Conservation (phyloP, 1,140 invertebrate genomes). For the Asobara japonica region DNA sequence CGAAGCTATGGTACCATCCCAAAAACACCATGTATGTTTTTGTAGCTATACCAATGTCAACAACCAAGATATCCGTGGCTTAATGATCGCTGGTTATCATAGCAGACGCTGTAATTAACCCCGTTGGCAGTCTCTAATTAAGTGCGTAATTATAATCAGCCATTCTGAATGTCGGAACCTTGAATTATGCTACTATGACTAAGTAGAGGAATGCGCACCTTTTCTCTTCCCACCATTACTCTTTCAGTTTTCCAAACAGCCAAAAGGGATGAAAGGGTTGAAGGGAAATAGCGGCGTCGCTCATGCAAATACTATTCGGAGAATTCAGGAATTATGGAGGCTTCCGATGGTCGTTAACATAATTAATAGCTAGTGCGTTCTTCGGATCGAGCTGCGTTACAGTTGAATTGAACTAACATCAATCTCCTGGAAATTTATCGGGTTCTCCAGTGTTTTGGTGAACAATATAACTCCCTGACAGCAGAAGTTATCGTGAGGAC, state of each 20-base stretch:
- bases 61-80: neutral
- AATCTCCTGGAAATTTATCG: neutral
- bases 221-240: neutral
- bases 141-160: slow-evolving; percentile 60
- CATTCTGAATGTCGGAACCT: slow-evolving; percentile 50
- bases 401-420: neutral
- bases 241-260: neutral
- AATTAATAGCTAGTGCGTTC: neutral
- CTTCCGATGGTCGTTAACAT: slow-evolving; percentile 4
- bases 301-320: neutral
- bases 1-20: too few relatives aligned
- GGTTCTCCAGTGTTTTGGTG: neutral
- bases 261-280: neutral
- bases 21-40: neutral
- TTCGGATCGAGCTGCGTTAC: neutral
- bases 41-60: neutral
- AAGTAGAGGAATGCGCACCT: neutral
- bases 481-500: neutral
- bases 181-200: slow-evolving; percentile 43
- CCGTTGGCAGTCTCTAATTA: slow-evolving; percentile 56
- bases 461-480: neutral
- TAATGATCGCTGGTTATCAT: neutral
- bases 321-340: neutral
- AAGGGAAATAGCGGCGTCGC: neutral
- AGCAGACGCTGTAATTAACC: slow-evolving; percentile 28